Base-by-base conservation (phyloP, 2,888 invertebrate genomes). In the Pyrocoelia pectoralis region DNA sequence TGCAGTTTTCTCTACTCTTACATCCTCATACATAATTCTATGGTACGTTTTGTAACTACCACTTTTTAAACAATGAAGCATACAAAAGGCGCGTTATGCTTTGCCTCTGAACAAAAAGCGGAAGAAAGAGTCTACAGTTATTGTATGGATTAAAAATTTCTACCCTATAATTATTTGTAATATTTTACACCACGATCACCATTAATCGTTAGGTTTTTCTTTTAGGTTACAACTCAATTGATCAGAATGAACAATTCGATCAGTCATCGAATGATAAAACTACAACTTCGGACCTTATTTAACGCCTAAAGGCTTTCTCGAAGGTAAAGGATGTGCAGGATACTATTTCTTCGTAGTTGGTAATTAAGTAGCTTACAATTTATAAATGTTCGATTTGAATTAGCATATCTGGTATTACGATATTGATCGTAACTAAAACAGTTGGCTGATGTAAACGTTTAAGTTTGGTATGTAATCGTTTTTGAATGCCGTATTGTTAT, bases 91-190 rank as follows among this genome's bases (percentile, higher is more conserved):
- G 77, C 77, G 78, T 78, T 76, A 79, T 76, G 78, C 75, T 77
- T 75, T 77, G 76, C 73, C 70, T 72, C 70, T 70, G 76, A 78
- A 79, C 79, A 79, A 79, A 79, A 77, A 74, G 74, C 78, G 79
- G 79, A 79, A 79, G 75, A 74, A 24, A 72, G 68, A 74, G 71
- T 73, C 74, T 76, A 70, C 71, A 55, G 74, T 73, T 72, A 73
- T 65, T 69, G 76, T 75, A 24, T 73, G 74, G 74, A 76, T 76
- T 74, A 75, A 77, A 24, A 70, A 77, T 72, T 67, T 71, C 72
- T 60, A 61, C 62, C 65, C 74, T 76, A 70, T 78, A 75, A 78
- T 78, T 79, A 78, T 74, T 76, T 73, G 76, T 74, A 76, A 78
- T 79, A 77, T 76, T 77, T 67, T 67, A 65, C 61, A 56, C 59